Conservation (phyloP, 2,113 vertebrate genomes). For the Delphinus delphis region DNA sequence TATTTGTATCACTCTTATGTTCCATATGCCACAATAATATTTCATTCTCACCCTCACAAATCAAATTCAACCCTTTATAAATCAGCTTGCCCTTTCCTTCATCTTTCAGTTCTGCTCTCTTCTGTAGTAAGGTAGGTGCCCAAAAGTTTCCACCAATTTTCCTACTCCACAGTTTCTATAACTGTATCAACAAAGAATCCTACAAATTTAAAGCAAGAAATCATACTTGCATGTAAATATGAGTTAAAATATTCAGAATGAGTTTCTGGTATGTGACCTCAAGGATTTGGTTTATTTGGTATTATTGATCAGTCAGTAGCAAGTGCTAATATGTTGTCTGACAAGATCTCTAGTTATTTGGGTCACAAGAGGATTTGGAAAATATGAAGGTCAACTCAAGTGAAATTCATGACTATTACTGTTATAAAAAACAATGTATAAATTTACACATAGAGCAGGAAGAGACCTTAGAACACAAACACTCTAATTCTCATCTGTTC, state of each 20-base stretch:
- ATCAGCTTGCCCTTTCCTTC: background rate
- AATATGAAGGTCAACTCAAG: background rate
- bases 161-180: background rate
- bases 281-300: background rate
- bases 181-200: background rate
- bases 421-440: background rate
- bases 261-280: background rate
- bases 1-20: slow-evolving; percentile 41
- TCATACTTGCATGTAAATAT: background rate
- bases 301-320: background rate
- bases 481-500: background rate
- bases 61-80: slow-evolving; percentile 16
- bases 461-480: background rate
- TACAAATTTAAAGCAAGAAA: background rate
- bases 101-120: background rate
- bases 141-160: background rate
- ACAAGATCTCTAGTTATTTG: background rate
- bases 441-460: background rate
- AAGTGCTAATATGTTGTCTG: background rate
- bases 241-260: slow-evolving; percentile 3
- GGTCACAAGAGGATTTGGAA: background rate
- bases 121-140: background rate
- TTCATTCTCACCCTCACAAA: slow-evolving; percentile 35
- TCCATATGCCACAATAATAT: slow-evolving; percentile 9
- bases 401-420: background rate